Percentiles rank a stretch among this genome's conserved stretches.
Conservation (phyloP, 2,888 invertebrate species). For the Erpobdella octoculata region DNA sequence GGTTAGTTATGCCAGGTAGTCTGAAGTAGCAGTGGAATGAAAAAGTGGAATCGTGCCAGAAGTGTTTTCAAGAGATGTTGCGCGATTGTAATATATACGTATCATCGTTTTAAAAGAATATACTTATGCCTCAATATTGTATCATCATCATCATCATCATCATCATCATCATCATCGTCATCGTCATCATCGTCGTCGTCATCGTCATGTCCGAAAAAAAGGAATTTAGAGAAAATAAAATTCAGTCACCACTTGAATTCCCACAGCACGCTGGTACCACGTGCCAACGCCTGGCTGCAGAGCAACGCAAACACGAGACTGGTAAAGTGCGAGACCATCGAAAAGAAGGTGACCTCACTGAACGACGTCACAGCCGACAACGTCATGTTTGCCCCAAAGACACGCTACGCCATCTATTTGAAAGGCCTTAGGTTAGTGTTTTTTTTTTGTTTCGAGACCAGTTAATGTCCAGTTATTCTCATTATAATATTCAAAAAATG, state of each 20-base stretch:
- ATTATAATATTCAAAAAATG: too few species aligned
- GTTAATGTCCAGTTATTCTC: neutral
- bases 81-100: too few species aligned
- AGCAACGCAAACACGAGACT: slow-evolving; percentile 34
- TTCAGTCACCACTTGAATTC: neutral
- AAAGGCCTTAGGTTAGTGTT: slow-evolving; percentile 38
- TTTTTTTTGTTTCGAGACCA: neutral
- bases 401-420: slow-evolving; percentile 36
- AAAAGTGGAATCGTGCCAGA: too few species aligned
- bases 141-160: slow-evolving; percentile 15
- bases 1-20: too few species aligned
- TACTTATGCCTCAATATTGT: too few species aligned
- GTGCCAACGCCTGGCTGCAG: slow-evolving; percentile 38
- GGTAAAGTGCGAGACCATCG: slow-evolving; percentile 39
- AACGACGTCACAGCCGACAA: slow-evolving; percentile 34
- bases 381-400: slow-evolving; percentile 36
- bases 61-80: too few species aligned
- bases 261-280: slow-evolving; percentile 38
- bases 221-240: neutral
- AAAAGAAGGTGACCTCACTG: slow-evolving; percentile 35
- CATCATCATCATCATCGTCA: slow-evolving; percentile 20
- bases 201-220: slow-evolving; percentile 12
- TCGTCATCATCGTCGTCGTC: slow-evolving; percentile 26
- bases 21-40: too few species aligned
- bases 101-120: too few species aligned